These are phyloP conservation scores for Cephus rjabovi DNA, from an alignment of 2,888 invertebrate species.

Conservation along the genomic window DNA sequence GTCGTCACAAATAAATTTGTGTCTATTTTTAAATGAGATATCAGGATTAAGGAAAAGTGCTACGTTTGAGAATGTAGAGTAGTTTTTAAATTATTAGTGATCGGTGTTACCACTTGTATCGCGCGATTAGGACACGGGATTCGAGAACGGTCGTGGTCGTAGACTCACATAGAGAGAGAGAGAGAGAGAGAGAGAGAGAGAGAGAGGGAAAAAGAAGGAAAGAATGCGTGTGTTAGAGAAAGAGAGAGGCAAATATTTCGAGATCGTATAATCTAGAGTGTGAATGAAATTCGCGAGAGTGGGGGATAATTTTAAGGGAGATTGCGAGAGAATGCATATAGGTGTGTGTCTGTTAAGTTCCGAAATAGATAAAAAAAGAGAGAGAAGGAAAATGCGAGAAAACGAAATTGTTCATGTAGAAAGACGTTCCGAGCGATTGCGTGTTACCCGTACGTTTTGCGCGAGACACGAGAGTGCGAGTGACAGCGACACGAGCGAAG, in stretches of 20 bases:
- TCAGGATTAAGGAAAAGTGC: slow-evolving; percentile 19
- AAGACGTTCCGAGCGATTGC: not conserved
- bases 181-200: slow-evolving; percentile 16
- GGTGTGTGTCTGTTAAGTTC: not conserved
- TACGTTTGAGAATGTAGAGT: slow-evolving; percentile 33
- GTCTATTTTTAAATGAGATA: slow-evolving; percentile 64
- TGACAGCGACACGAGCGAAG: not conserved
- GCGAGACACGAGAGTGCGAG: no score
- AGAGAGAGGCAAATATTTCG: no score
- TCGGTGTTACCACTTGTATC: slow-evolving; percentile 19
- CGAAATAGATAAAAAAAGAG: no score
- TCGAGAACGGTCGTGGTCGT: not conserved
- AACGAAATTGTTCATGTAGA: not conserved
- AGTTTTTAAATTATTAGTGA: slow-evolving; percentile 49
- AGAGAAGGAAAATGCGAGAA: not conserved
- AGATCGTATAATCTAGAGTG: no score
- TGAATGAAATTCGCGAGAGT: no score
- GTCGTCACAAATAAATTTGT: slow-evolving; percentile 55
- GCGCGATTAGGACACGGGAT: slow-evolving; percentile 10
- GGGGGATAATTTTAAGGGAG: no score
- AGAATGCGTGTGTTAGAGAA: not conserved
- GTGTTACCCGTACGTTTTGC: not conserved
- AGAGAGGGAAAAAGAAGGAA: not conserved
- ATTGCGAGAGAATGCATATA: slow-evolving; percentile 1
- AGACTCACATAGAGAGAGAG: slow-evolving; percentile 10